phyloP scores from a whole-genome alignment of 2,797 vertebrate genomes.

The Enteromius trimaculatus region DNA sequence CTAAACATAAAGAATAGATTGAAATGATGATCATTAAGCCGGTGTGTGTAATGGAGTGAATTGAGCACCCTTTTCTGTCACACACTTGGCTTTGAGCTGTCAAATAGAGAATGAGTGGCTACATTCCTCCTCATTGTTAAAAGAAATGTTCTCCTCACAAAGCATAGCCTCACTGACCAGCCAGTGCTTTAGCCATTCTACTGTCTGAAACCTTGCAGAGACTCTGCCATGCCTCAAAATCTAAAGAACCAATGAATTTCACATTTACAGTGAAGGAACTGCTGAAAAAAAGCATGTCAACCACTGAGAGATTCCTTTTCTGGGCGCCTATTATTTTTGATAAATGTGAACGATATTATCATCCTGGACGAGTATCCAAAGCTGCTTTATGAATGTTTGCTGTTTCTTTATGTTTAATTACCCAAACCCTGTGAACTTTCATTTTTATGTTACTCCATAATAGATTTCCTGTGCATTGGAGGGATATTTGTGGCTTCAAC shows the following conservation, averaged over 20 bases:
- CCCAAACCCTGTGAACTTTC: not conserved
- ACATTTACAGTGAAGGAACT: not conserved
- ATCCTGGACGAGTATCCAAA: not conserved
- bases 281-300: not conserved
- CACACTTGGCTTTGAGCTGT: conserved; percentile 53
- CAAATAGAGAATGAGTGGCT: conserved; percentile 53
- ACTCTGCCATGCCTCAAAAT: conserved; percentile 9
- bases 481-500: not conserved
- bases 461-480: not conserved
- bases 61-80: conserved; percentile 13
- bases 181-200: conserved; percentile 6
- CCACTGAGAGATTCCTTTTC: conserved; percentile 1
- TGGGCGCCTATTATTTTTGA: conserved; percentile 10
- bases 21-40: conserved; percentile 24
- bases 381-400: not conserved
- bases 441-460: not conserved
- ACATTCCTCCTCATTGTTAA: conserved; percentile 63
- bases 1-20: conserved; percentile 29
- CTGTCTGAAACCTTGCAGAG: conserved; percentile 21
- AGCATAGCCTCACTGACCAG: conserved; percentile 56
- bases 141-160: conserved; percentile 61
- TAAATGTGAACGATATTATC: not conserved
- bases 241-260: conserved; percentile 19
- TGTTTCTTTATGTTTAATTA: conserved; percentile 13
- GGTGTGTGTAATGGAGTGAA: conserved; percentile 43